Evolutionary conservation across 2,797 vertebrate genomes (phyloP), one percentile per base, ranked within the genome.

Genomic region (Gila robusta): DNA sequence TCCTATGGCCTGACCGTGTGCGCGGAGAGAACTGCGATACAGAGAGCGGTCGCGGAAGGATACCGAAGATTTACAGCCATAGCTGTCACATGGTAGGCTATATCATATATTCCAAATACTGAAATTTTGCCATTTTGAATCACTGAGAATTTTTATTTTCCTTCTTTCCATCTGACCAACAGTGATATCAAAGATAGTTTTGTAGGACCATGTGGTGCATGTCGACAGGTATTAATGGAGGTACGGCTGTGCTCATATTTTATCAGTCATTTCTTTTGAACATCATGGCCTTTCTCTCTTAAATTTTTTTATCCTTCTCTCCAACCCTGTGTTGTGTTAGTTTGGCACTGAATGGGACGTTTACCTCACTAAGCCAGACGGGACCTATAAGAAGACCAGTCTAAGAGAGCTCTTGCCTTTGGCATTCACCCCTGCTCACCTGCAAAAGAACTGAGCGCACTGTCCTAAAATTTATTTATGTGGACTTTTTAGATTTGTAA

Each of bases 141-240:
- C 6, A 72, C 70, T 47, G 21, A 44, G 3, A 5, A 49, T 16
- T 49, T 54, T 19, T 6, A 17, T 19, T 19, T 52, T 12, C 3
- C 3, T 72, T 84, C 64, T 49, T 11, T 74, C 82, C 54, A 12
- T 82, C 37, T 80, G 19, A 10, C 10, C 35, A 49, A 80, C 82
- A 99, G 98, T 90, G 94, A 98, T 84, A 86, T 96, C 87, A 89
- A 92, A 88, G 95, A 98, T 44, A 84, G 89, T 0, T 98, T 97
- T 90, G 96, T 98, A 41, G 90, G 92, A 0, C 98, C 97, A 0
- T 99, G 98, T 0, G 98, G 98, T 0, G 97, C 96, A 6, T 99
- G 98, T 93, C 94, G 98, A 83, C 98, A 99, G 93, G 97, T 99
- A 76, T 96, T 99, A 86, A 95, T 97, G 94, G 98, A 98, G 97